A percentile compares a stretch with the other conserved stretches of the same genome.
These are phyloP conservation scores for Glaucopsyche alexis DNA, from an alignment of 2,888 invertebrate genomes.

Conservation along the genomic window DNA sequence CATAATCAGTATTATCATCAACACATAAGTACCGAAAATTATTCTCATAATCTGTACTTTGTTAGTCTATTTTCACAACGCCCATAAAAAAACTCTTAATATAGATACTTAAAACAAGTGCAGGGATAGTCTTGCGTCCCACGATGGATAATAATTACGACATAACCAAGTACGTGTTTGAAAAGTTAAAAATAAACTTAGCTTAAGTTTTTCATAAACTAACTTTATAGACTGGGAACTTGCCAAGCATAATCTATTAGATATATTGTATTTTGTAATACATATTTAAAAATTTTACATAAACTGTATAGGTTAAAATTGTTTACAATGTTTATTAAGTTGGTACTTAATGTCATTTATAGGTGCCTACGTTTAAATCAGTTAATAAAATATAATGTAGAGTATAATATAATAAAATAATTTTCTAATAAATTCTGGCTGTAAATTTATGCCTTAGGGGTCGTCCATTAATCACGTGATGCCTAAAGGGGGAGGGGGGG, in stretches of 20 bases:
- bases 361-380: neutral
- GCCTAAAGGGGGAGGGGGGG: no score
- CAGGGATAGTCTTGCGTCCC: neutral
- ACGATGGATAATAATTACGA: no score
- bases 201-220: no score
- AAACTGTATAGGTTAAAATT: neutral
- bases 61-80: neutral
- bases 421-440: neutral
- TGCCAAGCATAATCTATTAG: no score
- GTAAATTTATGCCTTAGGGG: neutral
- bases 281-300: neutral
- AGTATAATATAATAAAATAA: slow-evolving; percentile 16
- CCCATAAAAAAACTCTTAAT: neutral
- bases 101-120: neutral
- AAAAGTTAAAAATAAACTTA: neutral
- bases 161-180: neutral
- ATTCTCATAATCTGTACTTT: no score
- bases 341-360: neutral
- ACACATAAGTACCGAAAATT: no score
- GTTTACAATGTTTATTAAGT: neutral
- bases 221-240: no score
- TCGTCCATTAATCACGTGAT: no score
- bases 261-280: no score
- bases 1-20: no score
- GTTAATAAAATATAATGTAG: neutral